phyloP scores from a whole-genome alignment of 1,140 invertebrate genomes.

The Pseudomyrmex dendroicus region DNA sequence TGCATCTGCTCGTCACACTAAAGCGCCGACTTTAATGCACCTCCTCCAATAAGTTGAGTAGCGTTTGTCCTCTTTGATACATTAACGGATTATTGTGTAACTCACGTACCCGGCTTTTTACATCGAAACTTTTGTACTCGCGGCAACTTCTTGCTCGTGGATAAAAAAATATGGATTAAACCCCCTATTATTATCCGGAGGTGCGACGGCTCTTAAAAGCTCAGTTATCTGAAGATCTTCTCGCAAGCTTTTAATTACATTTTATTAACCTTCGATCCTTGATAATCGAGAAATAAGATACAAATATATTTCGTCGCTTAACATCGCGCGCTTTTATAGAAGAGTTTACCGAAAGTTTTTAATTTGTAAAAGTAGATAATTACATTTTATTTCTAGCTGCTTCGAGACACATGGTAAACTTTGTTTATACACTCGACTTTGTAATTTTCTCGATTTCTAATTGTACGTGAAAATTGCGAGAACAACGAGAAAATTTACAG shows the following conservation, averaged over 20 bases:
- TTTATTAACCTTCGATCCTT: background rate
- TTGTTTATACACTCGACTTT: background rate
- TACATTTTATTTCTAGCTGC: background rate
- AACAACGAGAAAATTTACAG: background rate
- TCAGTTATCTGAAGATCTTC: background rate
- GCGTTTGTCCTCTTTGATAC: background rate
- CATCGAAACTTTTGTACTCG: slow-evolving; percentile 6
- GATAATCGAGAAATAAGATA: background rate
- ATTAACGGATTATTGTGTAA: slow-evolving; percentile 40
- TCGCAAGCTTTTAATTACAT: background rate
- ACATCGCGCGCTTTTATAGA: no score
- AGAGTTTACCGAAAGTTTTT: no score
- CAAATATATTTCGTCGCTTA: background rate
- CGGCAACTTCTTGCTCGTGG: background rate
- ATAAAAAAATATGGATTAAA: slow-evolving; percentile 20
- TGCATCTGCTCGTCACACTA: slow-evolving; percentile 44
- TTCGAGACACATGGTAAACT: slow-evolving; percentile 8
- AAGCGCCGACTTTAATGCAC: slow-evolving; percentile 27
- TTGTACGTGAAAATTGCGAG: background rate
- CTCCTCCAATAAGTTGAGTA: slow-evolving; percentile 22
- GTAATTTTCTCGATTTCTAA: slow-evolving; percentile 3
- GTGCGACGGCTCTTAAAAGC: background rate
- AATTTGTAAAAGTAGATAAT: slow-evolving; percentile 19
- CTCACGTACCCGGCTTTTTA: background rate
- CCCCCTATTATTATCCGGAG: background rate